Evolutionary conservation across 2,113 vertebrate genomes (phyloP), one percentile per base, ranked within the genome.

Genomic region (Silurus glanis): DNA sequence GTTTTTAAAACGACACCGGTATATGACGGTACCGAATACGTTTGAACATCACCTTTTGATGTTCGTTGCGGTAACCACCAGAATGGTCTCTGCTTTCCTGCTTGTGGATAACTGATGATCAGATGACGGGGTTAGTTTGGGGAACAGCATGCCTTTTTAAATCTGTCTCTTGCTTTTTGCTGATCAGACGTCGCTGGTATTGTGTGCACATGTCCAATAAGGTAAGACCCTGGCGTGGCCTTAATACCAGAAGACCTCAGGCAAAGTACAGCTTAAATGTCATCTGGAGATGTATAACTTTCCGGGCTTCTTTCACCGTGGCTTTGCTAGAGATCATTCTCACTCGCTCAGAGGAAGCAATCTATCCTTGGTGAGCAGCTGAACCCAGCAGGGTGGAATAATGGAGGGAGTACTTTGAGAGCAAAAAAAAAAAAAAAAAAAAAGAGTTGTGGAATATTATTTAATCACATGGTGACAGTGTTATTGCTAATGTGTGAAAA

Each of bases 201-300:
- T 90, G 87, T 91, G 89, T 89, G 90, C 90, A 85, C 90, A 92
- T 91, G 89, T 90, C 88, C 86, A 88, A 91, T 91, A 91, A 91
- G 90, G 91, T 86, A 64, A 89, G 72, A 85, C 85, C 85, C 83
- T 87, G 87, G 87, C 84, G 66, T 90, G 88, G 83, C 91, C 89
- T 87, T 85, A n/a, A 90, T 83, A 84, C 87, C 53, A 84, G 85
- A 75, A 80, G 64, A 89, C 92, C 90, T 89, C 66, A 4, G 89
- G 91, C 89, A 87, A 89, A 89, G 82, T 90, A 74, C 87, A 62
- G 75, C 90, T 89, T 88, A 45, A 88, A 91, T 89, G 88, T 90
- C 59, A 45, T 76, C 67, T 55, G 58, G 84, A 82, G 66, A 84
- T 87, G 85, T 72, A 5, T n/a, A 9, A 49, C 86, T 86, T 92